Conservation (phyloP, 2,888 invertebrate species). For the Caenorhabditis sp. region DNA sequence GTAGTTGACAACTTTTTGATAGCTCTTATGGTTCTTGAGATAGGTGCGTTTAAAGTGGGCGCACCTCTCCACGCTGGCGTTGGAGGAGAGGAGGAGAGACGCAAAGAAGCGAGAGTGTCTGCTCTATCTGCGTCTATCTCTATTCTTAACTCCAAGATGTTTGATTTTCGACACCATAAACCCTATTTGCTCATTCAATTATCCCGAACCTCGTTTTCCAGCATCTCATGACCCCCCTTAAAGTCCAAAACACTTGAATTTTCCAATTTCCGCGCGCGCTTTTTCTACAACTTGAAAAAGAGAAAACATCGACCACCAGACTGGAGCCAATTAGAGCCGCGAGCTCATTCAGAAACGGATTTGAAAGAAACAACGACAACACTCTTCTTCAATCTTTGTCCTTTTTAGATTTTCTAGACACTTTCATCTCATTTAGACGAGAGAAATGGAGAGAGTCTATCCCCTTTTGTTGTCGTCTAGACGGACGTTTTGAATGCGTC, state of each 20-base stretch:
- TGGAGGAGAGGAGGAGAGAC: not conserved
- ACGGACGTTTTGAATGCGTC: too few relatives aligned
- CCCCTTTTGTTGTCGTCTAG: not conserved
- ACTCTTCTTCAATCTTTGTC: too few relatives aligned
- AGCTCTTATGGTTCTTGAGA: not conserved
- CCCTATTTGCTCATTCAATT: not conserved
- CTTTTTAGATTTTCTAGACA: slow-evolving; percentile 7
- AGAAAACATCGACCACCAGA: too few relatives aligned
- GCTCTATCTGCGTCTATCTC: not conserved
- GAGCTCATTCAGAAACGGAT: too few relatives aligned
- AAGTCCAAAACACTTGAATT: not conserved
- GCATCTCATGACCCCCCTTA: not conserved
- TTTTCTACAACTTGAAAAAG: too few relatives aligned
- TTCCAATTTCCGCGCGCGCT: too few relatives aligned
- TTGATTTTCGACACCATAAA: not conserved
- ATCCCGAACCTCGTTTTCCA: not conserved
- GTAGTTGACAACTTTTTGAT: not conserved
- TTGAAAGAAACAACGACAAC: too few relatives aligned
- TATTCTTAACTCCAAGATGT: too few relatives aligned
- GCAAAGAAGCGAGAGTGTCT: not conserved
- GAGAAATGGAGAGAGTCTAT: not conserved
- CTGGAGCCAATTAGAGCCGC: too few relatives aligned
- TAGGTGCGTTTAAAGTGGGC: not conserved
- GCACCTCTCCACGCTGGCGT: too few relatives aligned
- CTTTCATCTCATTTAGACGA: not conserved